Base-by-base conservation (phyloP, 2,113 vertebrate genomes). In the Actenoides lindsayi region DNA sequence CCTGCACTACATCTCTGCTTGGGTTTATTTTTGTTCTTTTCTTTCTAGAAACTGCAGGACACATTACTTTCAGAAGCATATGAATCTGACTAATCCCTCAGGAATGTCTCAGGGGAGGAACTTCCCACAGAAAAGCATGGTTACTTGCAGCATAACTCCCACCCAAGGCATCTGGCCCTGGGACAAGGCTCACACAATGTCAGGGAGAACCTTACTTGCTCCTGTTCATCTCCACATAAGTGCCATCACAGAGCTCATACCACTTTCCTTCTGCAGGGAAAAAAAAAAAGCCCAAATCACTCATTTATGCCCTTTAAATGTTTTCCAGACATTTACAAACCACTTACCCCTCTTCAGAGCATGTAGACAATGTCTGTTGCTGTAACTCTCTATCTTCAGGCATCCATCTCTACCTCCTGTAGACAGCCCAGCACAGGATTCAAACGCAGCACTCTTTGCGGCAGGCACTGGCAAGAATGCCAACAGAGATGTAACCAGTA, bases 331-430 rank as follows among this genome's bases (percentile, higher is more conserved):
- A 60, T 67, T 31, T 33, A 13, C 46, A 35, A 68, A 30, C 21
- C 1, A 4, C 96, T 94, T 94, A 97, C 97, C 94, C 4, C 90
- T 97, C 56, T 95, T 98, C 62, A 98, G 87, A 56, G 95, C 98
- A 86, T 96, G 97, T 10, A 98, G 79, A 68, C 95, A 97, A 7
- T 60, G 71, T 9, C 98, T 97, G 5, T 95, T 98, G 83, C 97
- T 99, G 83, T 98, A 98, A 96, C 96, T 98, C 98, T 96, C 96
- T 86, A 97, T 97, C 91, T 98, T 98, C 70, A 99, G 96, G 83
- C 91, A 97, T 37, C 98, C 96, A 5, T 98, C 98, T 97, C 97
- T 98, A 85, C 95, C 98, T 67, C 98, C 98, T 8, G 98, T 97
- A 75, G 98, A 68, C 12, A 99, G 97, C 94, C 98, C 98, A 68